Evolutionary conservation across 92 coral and sea anemone genomes (phyloP).

Genomic region (Nematostella vectensis): DNA sequence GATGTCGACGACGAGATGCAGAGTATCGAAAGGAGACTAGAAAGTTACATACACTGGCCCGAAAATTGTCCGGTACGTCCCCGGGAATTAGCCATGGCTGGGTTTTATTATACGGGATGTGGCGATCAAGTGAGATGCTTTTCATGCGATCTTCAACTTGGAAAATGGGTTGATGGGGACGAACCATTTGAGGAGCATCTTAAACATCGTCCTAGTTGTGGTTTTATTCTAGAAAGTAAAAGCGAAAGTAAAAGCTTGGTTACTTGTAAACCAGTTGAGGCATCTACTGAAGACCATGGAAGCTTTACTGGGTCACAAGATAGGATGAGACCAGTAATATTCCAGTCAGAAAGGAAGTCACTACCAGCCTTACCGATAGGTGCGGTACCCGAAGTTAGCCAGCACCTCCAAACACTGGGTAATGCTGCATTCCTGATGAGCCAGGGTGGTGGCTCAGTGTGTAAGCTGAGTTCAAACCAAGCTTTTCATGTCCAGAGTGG

Average conservation of each 20-base stretch:
- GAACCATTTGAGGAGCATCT: constrained; percentile 69
- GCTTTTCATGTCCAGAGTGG: background rate
- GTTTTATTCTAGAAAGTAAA: constrained; percentile 44
- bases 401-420: background rate
- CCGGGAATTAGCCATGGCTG: constrained; percentile 62
- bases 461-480: background rate
- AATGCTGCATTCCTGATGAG: background rate
- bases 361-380: constrained; percentile 2
- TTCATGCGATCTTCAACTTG: constrained; percentile 56
- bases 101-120: constrained; percentile 60
- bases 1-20: constrained; percentile 64
- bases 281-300: constrained; percentile 6
- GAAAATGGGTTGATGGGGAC: constrained; percentile 66
- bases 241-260: constrained; percentile 17
- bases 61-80: constrained; percentile 47
- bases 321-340: background rate
- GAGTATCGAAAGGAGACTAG: constrained; percentile 58
- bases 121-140: constrained; percentile 80
- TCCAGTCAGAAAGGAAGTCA: background rate
- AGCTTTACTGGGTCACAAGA: constrained; percentile 1
- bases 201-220: constrained; percentile 24
- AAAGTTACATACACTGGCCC: constrained; percentile 68
- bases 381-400: constrained; percentile 1
- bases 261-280: constrained; percentile 33
- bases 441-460: background rate